Conservation (phyloP, 2,113 vertebrate genomes). For the Aptenodytes patagonicus region DNA sequence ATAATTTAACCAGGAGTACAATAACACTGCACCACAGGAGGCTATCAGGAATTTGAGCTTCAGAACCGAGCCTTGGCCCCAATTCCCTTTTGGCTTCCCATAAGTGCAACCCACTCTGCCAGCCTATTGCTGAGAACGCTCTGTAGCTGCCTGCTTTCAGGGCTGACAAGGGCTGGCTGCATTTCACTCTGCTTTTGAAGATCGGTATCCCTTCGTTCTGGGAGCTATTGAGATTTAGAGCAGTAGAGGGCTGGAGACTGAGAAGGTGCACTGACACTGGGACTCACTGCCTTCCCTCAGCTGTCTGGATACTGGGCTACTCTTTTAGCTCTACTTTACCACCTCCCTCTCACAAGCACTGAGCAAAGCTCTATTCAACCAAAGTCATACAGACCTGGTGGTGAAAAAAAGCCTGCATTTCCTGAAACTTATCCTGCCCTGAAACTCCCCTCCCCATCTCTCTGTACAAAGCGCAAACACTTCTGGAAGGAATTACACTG, state of each 20-base stretch:
- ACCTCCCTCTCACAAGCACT: not conserved
- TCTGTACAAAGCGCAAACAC: not conserved
- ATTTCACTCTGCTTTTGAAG: not conserved
- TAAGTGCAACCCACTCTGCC: not conserved
- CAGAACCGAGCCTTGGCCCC: not conserved
- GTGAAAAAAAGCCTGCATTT: not conserved
- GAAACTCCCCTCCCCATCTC: not conserved
- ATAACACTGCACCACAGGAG: not conserved
- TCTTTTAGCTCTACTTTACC: not conserved
- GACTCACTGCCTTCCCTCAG: not conserved
- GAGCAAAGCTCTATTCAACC: not conserved
- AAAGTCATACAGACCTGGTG: not conserved
- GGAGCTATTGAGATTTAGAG: not conserved
- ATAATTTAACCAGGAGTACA: constrained; percentile 31
- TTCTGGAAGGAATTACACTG: not conserved
- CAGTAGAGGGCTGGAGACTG: not conserved
- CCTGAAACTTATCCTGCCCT: not conserved
- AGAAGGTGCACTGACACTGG: not conserved
- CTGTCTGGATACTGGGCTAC: not conserved
- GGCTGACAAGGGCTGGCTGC: not conserved
- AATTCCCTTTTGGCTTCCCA: not conserved
- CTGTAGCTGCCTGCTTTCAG: not conserved
- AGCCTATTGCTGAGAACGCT: not conserved
- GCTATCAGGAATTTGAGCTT: not conserved
- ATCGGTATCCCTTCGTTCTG: not conserved